Evolutionary conservation across 2,113 vertebrate genomes (phyloP).

Genomic region (Neodon shergylaensis): DNA sequence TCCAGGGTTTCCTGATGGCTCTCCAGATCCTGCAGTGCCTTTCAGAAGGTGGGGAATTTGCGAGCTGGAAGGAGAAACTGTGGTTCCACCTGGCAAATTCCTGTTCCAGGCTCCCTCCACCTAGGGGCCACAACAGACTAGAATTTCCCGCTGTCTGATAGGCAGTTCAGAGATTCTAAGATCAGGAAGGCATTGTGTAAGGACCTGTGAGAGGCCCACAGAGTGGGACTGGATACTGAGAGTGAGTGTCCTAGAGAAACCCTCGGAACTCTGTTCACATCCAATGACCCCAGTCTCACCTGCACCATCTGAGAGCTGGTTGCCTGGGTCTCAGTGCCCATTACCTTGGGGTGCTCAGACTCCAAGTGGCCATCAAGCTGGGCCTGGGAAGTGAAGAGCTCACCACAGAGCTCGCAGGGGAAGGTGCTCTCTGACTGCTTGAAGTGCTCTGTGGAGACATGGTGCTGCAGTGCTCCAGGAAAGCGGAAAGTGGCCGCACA

Average conservation of each 20-base stretch:
- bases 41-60: background rate
- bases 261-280: background rate
- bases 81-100: background rate
- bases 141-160: background rate
- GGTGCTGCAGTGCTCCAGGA: conserved; percentile 88
- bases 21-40: rapidly evolving
- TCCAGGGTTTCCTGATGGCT: background rate
- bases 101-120: background rate
- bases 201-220: background rate
- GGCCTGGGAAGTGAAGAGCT: conserved; percentile 85
- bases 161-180: background rate
- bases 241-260: background rate
- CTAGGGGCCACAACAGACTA: background rate
- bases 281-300: conserved; percentile 65
- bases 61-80: background rate
- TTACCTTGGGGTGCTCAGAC: conserved; percentile 84
- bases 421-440: conserved; percentile 83
- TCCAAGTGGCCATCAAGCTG: conserved; percentile 89
- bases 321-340: conserved; percentile 77
- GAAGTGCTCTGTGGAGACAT: conserved; percentile 83
- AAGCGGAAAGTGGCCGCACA: conserved; percentile 84
- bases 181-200: too few species aligned
- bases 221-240: background rate
- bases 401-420: conserved; percentile 86
- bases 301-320: conserved; percentile 84